phyloP scores from a whole-genome alignment of 2,113 vertebrate genomes.

The Sturnira hondurensis region DNA sequence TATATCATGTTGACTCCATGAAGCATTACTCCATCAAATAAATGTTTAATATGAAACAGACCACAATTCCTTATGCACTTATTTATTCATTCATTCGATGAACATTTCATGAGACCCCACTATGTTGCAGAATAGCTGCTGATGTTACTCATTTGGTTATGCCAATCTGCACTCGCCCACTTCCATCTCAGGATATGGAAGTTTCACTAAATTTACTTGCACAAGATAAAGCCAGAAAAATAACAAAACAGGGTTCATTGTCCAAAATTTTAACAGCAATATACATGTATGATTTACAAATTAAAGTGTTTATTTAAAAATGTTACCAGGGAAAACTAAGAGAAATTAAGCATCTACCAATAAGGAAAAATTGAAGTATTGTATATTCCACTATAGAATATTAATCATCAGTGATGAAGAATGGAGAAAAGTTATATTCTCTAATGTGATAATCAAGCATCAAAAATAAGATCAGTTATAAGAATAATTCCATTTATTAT shows the following conservation, averaged over 20 bases:
- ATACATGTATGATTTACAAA: neutral
- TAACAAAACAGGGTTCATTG: neutral
- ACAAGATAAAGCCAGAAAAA: neutral
- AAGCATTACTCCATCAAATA: constrained; percentile 24
- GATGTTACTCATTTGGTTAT: neutral
- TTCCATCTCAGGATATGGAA: neutral
- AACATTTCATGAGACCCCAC: constrained; percentile 43
- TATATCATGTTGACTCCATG: neutral
- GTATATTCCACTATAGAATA: neutral
- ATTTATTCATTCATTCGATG: constrained; percentile 50
- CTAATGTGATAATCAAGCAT: neutral
- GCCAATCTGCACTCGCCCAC: accelerated
- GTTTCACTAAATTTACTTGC: neutral
- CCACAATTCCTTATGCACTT: neutral
- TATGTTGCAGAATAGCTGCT: neutral
- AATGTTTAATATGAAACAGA: constrained; percentile 39
- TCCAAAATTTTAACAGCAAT: neutral
- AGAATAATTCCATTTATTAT: neutral
- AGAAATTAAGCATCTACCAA: neutral
- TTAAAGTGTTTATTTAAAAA: neutral
- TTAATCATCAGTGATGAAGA: neutral
- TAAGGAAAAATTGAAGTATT: neutral
- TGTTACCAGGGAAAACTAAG: neutral
- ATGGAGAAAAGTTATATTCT: neutral
- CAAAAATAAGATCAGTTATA: neutral